Conservation (phyloP, 2,888 invertebrate species). For the Hypena proboscidalis region DNA sequence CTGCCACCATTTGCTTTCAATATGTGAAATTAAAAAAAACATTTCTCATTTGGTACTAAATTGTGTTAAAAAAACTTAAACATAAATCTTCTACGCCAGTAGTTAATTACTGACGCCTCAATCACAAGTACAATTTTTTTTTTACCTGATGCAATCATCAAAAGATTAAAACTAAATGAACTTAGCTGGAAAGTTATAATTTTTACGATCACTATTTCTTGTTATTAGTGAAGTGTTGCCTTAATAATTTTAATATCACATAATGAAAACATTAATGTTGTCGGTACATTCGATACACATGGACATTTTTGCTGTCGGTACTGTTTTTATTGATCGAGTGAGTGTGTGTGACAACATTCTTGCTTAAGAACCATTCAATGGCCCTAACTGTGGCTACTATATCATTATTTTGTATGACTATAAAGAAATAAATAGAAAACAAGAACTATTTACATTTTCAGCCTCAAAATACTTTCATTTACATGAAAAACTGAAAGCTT, state of each 20-base stretch:
- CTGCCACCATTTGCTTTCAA: slow-evolving; percentile 17
- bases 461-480: slow-evolving; percentile 64
- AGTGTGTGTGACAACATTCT: neutral
- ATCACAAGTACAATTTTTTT: too few relatives aligned
- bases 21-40: slow-evolving; percentile 10
- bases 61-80: too few relatives aligned
- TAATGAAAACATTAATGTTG: slow-evolving; percentile 9
- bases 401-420: slow-evolving; percentile 43
- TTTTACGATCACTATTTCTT: too few relatives aligned
- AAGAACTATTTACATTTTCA: slow-evolving; percentile 71
- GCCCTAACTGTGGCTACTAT: slow-evolving; percentile 46
- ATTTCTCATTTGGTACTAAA: neutral
- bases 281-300: slow-evolving; percentile 2
- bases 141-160: too few relatives aligned
- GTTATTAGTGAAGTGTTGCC: neutral
- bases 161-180: too few relatives aligned
- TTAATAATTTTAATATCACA: slow-evolving; percentile 7
- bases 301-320: too few relatives aligned
- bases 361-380: slow-evolving; percentile 64
- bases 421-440: slow-evolving; percentile 72
- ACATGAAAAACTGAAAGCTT: slow-evolving; percentile 41
- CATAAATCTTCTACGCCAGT: too few relatives aligned
- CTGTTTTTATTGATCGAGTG: neutral
- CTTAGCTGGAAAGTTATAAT: too few relatives aligned
- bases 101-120: too few relatives aligned